Percentiles rank a stretch among this genome's conserved stretches.
These are phyloP conservation scores for Onychostoma macrolepis DNA, from an alignment of 2,113 vertebrate species.

Conservation along the genomic window DNA sequence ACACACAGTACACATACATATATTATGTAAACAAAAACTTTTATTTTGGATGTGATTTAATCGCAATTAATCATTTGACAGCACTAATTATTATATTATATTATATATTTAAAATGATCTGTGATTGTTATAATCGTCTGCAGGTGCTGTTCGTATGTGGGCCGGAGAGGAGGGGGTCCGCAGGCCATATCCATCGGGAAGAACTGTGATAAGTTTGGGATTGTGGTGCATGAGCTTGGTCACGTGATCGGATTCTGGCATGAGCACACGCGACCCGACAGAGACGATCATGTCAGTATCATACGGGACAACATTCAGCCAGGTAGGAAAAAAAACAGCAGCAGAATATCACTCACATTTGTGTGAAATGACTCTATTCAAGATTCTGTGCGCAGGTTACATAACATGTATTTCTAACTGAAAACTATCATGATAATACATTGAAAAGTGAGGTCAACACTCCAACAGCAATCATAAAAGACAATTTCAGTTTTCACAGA, in stretches of 20 bases:
- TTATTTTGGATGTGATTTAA: too few species aligned
- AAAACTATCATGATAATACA: neutral
- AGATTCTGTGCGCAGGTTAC: neutral
- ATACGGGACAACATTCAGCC: slow-evolving; percentile 68
- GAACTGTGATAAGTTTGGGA: slow-evolving; percentile 72
- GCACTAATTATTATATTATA: too few species aligned
- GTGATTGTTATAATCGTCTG: slow-evolving; percentile 10
- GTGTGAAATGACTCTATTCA: neutral
- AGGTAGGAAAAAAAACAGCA: slow-evolving; percentile 54
- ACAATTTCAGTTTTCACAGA: neutral
- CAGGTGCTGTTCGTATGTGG: slow-evolving; percentile 69
- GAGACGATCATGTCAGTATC: slow-evolving; percentile 67
- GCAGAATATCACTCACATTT: neutral
- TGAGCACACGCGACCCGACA: slow-evolving; percentile 68
- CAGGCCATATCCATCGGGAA: slow-evolving; percentile 73
- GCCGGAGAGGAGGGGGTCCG: slow-evolving; percentile 62
- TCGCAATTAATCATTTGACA: too few species aligned
- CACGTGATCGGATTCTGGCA: slow-evolving; percentile 72
- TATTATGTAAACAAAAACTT: too few species aligned
- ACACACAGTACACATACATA: too few species aligned
- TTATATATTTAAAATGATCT: neutral
- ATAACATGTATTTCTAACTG: neutral
- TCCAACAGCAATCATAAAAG: neutral
- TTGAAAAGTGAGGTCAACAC: neutral
- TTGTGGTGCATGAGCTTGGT: slow-evolving; percentile 69